These are phyloP conservation scores for Smithornis capensis DNA, from an alignment of 2,113 vertebrate species.

Conservation along the genomic window DNA sequence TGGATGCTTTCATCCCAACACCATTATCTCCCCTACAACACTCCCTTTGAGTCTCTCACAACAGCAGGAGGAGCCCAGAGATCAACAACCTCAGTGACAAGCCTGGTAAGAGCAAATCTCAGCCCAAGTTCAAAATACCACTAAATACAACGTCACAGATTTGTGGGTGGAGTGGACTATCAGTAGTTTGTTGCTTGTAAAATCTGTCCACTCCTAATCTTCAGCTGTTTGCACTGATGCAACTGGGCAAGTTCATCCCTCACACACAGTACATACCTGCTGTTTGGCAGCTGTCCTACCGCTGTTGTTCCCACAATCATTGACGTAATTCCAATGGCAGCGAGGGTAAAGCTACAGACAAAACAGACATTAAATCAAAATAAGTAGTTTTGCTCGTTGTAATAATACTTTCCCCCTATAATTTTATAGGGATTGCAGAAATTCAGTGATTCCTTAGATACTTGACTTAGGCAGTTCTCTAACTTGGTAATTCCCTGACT, in stretches of 20 bases:
- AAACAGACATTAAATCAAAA: not conserved
- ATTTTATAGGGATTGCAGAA: not conserved
- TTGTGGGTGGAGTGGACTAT: not conserved
- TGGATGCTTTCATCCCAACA: not conserved
- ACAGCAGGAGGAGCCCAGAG: not conserved
- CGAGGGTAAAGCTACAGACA: constrained; percentile 82
- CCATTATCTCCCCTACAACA: not conserved
- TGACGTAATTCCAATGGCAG: constrained; percentile 85
- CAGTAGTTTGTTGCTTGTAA: not conserved
- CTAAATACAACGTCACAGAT: not conserved
- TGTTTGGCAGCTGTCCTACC: constrained; percentile 86
- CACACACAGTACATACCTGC: constrained; percentile 74
- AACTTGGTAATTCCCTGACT: not conserved
- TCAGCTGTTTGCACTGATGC: not conserved
- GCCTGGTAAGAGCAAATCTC: not conserved
- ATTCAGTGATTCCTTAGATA: not conserved
- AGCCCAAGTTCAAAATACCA: not conserved
- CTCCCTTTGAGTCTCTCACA: not conserved
- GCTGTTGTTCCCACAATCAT: constrained; percentile 84
- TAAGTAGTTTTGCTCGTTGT: not conserved
- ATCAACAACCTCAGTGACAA: not conserved
- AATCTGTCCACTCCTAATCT: not conserved
- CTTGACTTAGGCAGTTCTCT: not conserved
- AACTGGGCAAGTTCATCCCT: not conserved
- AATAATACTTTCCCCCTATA: not conserved